Percentiles rank a stretch among this genome's conserved stretches.
Conservation (phyloP, 2,888 invertebrate genomes). For the Amiota mariae region DNA sequence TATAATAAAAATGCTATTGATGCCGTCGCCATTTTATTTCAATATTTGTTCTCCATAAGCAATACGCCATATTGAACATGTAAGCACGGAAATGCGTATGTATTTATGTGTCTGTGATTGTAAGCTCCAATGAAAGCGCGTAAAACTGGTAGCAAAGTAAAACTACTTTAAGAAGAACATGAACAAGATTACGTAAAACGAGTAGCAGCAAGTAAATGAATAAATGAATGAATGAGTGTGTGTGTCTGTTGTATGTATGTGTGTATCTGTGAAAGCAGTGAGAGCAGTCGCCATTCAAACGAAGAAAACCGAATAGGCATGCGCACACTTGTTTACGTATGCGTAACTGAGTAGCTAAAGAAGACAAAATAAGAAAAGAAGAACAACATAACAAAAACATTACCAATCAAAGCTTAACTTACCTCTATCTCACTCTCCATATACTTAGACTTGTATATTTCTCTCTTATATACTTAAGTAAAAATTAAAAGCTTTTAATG, state of each 20-base stretch:
- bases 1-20: no score
- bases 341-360: slow-evolving; percentile 47
- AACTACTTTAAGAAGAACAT: slow-evolving; percentile 29
- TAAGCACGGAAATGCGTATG: slow-evolving; percentile 19
- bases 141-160: slow-evolving; percentile 70
- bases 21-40: no score
- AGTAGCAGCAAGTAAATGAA: slow-evolving; percentile 12
- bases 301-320: not conserved
- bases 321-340: slow-evolving; percentile 39
- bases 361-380: not conserved
- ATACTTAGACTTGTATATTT: not conserved
- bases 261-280: no score
- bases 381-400: not conserved
- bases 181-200: slow-evolving; percentile 18
- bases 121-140: slow-evolving; percentile 71
- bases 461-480: not conserved
- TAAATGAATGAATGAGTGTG: not conserved
- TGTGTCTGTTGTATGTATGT: slow-evolving; percentile 1
- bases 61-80: slow-evolving; percentile 11
- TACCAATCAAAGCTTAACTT: slow-evolving; percentile 5
- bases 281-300: not conserved
- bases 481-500: slow-evolving; percentile 6
- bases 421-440: not conserved
- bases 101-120: slow-evolving; percentile 37
- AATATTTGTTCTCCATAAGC: no score